Base-by-base conservation (phyloP, 1,140 invertebrate genomes). In the Maconellicoccus hirsutus region DNA sequence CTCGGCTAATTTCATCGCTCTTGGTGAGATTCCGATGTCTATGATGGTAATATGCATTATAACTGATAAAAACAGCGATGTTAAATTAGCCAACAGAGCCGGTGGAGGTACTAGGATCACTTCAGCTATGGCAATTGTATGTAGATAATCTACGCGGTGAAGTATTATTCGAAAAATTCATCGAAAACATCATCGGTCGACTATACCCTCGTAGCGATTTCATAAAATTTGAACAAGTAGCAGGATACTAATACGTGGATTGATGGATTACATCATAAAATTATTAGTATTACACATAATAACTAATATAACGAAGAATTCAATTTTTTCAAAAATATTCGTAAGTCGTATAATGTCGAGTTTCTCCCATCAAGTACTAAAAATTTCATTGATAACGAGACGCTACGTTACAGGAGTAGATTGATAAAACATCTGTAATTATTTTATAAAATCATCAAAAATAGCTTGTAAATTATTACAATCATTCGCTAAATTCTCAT, bases 51-150 rank as follows among this genome's bases (percentile, higher is more conserved):
- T n/a, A n/a, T 84, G 84, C 73, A 95, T 95, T 0, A 80, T 88
- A 1, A 88, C 98, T 69, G 80, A 96, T n/a, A 76, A 90, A 0
- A 84, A 90, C 70, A 86, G 86, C 1, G 78, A 86, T 1, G 87
- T 87, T 0, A 79, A 83, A 23, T 75, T 94, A 70, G 85, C 92
- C 0, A 79, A 92, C 22, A 94, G 95, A 21, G 92, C 87, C 0
- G 90, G 93, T 0, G 95, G 95, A 14, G 95, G 95, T 3, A 88
- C 90, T 0, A 90, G 88, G 78, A 98, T 98, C 33, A 94, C 91
- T 0, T 90, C 91, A 1, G 84, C 89, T 71, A 85, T 89, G 0
- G 88, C 92, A 0, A 79, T 86, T 76, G 89, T 89, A 78, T 82
- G 83, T 75, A 12, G 3, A 33, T 33, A 33, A 33, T 33, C 12